Evolutionary conservation across 2,888 invertebrate genomes (phyloP).

Genomic region (Drosophila macrospina): DNA sequence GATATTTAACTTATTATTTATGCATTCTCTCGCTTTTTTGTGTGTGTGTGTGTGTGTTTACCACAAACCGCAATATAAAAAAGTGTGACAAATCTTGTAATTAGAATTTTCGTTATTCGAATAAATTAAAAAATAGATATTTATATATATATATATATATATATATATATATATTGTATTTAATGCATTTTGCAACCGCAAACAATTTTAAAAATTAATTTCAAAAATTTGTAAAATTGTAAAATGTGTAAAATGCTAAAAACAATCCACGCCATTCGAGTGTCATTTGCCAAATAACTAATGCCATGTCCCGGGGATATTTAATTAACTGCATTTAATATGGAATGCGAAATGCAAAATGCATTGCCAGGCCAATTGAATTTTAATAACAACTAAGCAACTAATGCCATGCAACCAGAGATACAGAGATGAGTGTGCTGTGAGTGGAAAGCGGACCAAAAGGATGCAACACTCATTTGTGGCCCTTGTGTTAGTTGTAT

Average conservation of each 20-base stretch:
- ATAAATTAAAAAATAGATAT: slow-evolving; percentile 19
- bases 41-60: background rate
- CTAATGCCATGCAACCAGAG: slow-evolving; percentile 20
- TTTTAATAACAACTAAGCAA: slow-evolving; percentile 41
- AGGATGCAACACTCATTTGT: slow-evolving; percentile 33
- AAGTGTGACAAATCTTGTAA: slow-evolving; percentile 20
- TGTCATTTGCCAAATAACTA: slow-evolving; percentile 32
- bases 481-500: slow-evolving; percentile 21
- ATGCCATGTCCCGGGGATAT: slow-evolving; percentile 37
- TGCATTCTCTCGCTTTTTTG: background rate
- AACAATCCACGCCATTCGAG: slow-evolving; percentile 13
- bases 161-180: too few species aligned
- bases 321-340: slow-evolving; percentile 63
- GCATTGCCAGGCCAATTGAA: slow-evolving; percentile 45
- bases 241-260: slow-evolving; percentile 1
- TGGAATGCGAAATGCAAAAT: slow-evolving; percentile 12
- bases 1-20: background rate
- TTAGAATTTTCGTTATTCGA: slow-evolving; percentile 25
- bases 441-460: background rate
- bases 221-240: slow-evolving; percentile 10
- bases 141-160: too few species aligned
- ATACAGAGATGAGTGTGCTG: background rate
- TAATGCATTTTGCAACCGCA: slow-evolving; percentile 42
- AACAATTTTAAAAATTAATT: slow-evolving; percentile 24
- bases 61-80: slow-evolving; percentile 48